These are phyloP conservation scores for Amiota minor DNA, from an alignment of 2,888 invertebrate species.

Conservation along the genomic window DNA sequence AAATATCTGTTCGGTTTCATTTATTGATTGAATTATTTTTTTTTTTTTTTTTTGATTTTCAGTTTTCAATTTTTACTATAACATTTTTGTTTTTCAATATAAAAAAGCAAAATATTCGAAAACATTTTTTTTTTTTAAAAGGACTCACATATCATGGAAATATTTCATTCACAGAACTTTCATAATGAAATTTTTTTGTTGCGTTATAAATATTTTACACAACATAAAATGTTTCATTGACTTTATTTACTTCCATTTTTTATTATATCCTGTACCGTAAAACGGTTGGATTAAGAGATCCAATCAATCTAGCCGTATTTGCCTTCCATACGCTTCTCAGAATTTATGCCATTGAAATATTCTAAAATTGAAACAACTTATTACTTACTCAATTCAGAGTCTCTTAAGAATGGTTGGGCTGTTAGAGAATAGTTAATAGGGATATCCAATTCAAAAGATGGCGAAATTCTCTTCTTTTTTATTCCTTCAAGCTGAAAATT, in stretches of 20 bases:
- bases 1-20: not conserved
- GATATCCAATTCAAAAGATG: too few species aligned
- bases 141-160: not conserved
- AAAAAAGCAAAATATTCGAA: not conserved
- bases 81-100: too few species aligned
- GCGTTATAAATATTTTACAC: not conserved
- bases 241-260: not conserved
- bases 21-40: not conserved
- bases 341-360: too few species aligned
- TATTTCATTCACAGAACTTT: conserved; percentile 8
- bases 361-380: too few species aligned
- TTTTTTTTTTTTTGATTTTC: not conserved
- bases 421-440: too few species aligned
- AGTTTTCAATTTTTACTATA: not conserved
- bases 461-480: too few species aligned
- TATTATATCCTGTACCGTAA: not conserved
- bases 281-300: not conserved
- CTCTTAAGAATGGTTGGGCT: too few species aligned
- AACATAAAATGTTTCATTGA: not conserved
- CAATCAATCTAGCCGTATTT: too few species aligned
- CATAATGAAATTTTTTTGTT: conserved; percentile 5
- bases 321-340: too few species aligned
- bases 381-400: too few species aligned
- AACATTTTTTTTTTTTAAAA: not conserved
- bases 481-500: too few species aligned